Evolutionary conservation across 2,113 vertebrate species (phyloP).

Genomic region (Chaetops frenatus): DNA sequence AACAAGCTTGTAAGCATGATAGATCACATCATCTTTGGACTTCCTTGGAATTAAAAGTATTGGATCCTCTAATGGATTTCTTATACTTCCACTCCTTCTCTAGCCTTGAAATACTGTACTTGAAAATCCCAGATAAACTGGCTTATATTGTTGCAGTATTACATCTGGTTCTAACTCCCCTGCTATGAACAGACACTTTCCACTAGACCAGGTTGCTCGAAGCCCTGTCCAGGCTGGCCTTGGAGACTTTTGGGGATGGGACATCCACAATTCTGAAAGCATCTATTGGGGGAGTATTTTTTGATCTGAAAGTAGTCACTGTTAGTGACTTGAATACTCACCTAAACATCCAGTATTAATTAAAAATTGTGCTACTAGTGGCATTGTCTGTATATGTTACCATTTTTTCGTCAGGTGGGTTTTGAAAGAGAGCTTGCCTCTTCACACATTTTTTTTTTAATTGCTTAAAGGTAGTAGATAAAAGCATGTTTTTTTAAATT

Average conservation of each 20-base stretch:
- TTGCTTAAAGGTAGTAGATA: background rate
- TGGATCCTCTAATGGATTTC: background rate
- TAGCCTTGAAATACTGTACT: background rate
- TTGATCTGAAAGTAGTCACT: background rate
- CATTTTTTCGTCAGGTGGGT: background rate
- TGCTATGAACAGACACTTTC: too few relatives aligned
- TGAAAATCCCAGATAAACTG: background rate
- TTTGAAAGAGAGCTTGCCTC: background rate
- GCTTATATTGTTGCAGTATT: background rate
- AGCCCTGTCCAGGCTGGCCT: background rate
- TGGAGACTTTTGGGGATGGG: background rate
- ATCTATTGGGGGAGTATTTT: background rate
- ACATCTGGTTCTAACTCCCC: rapidly evolving
- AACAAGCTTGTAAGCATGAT: background rate
- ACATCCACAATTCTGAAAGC: background rate
- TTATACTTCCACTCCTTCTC: background rate
- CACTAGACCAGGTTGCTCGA: background rate
- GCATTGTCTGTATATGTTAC: background rate
- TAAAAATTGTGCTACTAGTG: background rate
- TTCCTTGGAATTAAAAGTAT: background rate
- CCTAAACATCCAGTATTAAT: background rate
- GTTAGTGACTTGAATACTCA: background rate
- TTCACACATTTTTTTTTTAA: background rate
- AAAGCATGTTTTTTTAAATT: background rate
- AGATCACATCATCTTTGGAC: background rate